Evolutionary conservation across 2,888 invertebrate species (phyloP).

Genomic region (Thysanoteuthis rhombus): DNA sequence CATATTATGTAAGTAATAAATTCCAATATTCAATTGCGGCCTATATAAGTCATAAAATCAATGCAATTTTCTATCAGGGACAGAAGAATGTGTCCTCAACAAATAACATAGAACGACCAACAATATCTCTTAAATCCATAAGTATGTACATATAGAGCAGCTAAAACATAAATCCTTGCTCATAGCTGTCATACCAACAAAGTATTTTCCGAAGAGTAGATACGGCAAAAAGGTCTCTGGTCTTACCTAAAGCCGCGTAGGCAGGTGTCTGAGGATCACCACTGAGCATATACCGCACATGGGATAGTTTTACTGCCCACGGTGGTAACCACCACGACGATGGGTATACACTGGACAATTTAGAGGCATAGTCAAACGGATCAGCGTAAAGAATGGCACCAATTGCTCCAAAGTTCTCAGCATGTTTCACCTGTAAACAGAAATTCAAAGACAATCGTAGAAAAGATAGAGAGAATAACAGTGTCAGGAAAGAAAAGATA

Average conservation of each 20-base stretch:
- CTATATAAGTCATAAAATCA: too few species aligned
- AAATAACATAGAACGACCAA: too few species aligned
- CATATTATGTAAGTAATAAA: too few species aligned
- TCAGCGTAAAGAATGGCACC: constrained; percentile 65
- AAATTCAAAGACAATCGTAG: background rate
- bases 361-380: constrained; percentile 55
- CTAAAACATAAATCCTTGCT: too few species aligned
- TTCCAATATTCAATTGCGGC: too few species aligned
- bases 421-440: constrained; percentile 51
- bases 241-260: constrained; percentile 60
- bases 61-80: too few species aligned
- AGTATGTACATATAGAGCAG: background rate
- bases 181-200: too few species aligned
- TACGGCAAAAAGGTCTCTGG: background rate
- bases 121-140: background rate
- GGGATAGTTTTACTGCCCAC: constrained; percentile 52
- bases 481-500: too few species aligned
- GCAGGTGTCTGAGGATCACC: constrained; percentile 71
- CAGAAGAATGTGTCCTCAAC: too few species aligned
- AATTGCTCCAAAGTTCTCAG: constrained; percentile 53
- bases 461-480: background rate
- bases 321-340: constrained; percentile 56
- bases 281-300: constrained; percentile 58
- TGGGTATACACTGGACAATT: constrained; percentile 45
- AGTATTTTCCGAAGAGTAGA: too few species aligned